Conservation (phyloP, 2,888 invertebrate genomes). For the Sylvicola cinctus region DNA sequence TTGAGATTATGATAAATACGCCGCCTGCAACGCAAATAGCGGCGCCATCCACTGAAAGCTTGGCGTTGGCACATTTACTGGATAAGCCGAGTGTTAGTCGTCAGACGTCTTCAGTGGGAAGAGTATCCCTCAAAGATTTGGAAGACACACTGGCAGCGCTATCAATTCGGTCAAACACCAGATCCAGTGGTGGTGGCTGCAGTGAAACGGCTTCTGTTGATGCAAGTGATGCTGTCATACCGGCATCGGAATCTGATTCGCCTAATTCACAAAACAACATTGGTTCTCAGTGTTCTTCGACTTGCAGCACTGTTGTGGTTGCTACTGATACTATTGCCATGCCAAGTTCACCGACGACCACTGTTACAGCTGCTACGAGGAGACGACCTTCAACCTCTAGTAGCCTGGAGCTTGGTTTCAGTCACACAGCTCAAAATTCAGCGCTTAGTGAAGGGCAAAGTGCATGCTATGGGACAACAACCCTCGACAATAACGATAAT, state of each 20-base stretch:
- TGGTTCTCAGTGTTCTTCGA: constrained; percentile 68
- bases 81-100: constrained; percentile 35
- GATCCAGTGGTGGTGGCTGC: constrained; percentile 12
- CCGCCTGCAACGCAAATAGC: constrained; percentile 48
- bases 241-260: constrained; percentile 23
- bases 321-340: constrained; percentile 25
- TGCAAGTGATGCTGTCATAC: too few species aligned
- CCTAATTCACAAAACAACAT: constrained; percentile 34
- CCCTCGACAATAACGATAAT: constrained; percentile 10
- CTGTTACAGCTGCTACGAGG: constrained; percentile 27
- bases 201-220: constrained; percentile 12
- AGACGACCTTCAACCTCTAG: constrained; percentile 57
- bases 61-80: constrained; percentile 56
- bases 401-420: constrained; percentile 64
- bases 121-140: constrained; percentile 23
- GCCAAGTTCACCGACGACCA: constrained; percentile 22
- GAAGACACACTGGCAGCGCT: constrained; percentile 27
- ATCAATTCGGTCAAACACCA: constrained; percentile 15
- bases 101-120: constrained; percentile 31
- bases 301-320: constrained; percentile 73
- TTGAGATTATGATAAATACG: constrained; percentile 69
- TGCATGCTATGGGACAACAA: constrained; percentile 7
- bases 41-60: constrained; percentile 69
- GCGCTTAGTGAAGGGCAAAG: constrained; percentile 40
- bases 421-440: constrained; percentile 74